Base-by-base conservation (phyloP, 1,140 invertebrate species). In the Octopus sinensis region DNA sequence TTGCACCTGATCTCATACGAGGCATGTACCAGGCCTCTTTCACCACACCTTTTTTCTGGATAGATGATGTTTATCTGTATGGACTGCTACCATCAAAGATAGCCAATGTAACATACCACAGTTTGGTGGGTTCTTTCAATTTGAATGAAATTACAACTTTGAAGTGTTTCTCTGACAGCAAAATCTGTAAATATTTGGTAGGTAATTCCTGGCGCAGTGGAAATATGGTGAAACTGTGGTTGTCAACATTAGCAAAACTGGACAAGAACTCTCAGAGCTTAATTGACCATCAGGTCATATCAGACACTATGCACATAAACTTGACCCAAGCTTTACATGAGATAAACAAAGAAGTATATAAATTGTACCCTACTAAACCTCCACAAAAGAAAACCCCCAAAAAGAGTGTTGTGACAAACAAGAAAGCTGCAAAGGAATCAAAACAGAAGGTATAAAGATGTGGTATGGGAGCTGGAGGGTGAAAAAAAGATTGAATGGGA, bases 1-100 rank as follows among this genome's bases (percentile, higher is more conserved):
- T 91, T 77, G 88, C 91, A 53, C 82, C 84, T 13, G 89, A 91
- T 82, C 84, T 91, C 71, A 88, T 91, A 12, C 82, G 84, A 54
- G 83, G 86, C 53, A 81, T 92, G 79, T 90, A 89, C 56, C 79
- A 84, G 52, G 88, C 86, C 9, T 85, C 88, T 0, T 80, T 81
- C 78, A 62, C 83, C 4, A 86, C 85, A 9, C 89, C 88, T 0
- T 89, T 88, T 77, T 89, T 91, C 82, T 91, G 89, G 89, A 85
- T 91, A 54, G 90, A 91, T 78, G 91, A 91, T 82, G 89, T 90
- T 4, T 91, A 90, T 81, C 82, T 91, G n/a, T 91, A 88, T 54
- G 90, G 90, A 9, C 56, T 91, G 68, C 80, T 91, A 54, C 84
- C 86, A 9, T 75, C 80, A 7, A 84, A 83, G 52, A 83, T 86